Evolutionary conservation across 2,888 invertebrate genomes (phyloP), one percentile per base, ranked within the genome.

Genomic region (Drosophila merina): DNA sequence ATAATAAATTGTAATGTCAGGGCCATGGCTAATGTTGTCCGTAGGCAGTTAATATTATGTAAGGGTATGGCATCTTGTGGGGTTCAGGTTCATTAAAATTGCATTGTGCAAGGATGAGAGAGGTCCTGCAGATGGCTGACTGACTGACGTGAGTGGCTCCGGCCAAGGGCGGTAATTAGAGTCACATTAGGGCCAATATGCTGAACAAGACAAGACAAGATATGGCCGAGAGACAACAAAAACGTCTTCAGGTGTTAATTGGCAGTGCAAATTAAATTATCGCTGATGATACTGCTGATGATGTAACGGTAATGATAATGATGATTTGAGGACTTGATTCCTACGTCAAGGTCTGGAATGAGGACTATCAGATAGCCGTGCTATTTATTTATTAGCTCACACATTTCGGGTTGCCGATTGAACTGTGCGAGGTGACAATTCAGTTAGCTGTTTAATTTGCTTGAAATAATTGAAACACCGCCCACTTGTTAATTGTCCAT

Each of bases 361-460:
- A 25, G 47, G 52, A 30, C 62, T 42, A 63, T 50, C 66, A 63
- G 59, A 67, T 31, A 52, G 63, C 59, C 48, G 52, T 68, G 76
- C 76, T 69, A 77, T 77, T 81, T 76, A 86, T 81, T 86, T 78
- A 81, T 81, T 86, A 86, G 81, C 54, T 51, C 44, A 48, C 62
- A 72, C 71, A 54, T 67, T 79, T 82, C 25, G 59, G 31, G 66
- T 14, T 20, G 20, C 55, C 68, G 79, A 85, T 79, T 85, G 85
- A 85, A 50, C 36, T 52, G 57, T 56, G 66, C 20, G 57, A 74
- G 76, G 87, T 75, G 86, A 80, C 77, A 82, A 86, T 80, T 88
- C 86, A 72, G 83, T 87, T 86, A 87, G 76, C 77, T 83, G 79
- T 51, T 80, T 89, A 88, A 89, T 88, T 88, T 88, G 75, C 78